Evolutionary conservation across 2,888 invertebrate species (phyloP).

Genomic region (Pollenia amentaria): DNA sequence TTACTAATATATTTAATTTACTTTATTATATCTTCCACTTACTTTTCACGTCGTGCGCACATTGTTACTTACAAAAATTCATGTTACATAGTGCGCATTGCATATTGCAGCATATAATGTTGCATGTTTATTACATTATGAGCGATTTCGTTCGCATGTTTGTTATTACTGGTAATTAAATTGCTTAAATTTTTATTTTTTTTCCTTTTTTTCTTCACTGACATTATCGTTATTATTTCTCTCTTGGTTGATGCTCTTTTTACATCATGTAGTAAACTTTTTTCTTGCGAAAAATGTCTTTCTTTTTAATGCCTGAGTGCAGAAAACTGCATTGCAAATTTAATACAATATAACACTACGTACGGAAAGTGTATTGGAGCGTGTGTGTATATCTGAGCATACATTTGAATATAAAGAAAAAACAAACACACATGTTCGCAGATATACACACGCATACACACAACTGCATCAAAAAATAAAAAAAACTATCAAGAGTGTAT

Average conservation of each 20-base stretch:
- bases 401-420: not conserved
- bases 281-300: not conserved
- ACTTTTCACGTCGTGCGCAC: constrained; percentile 5
- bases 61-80: not conserved
- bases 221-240: not conserved
- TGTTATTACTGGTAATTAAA: constrained; percentile 37
- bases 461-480: not conserved
- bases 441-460: not conserved
- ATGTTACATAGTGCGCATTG: not conserved
- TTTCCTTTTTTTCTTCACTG: not conserved
- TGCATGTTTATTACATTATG: constrained; percentile 37
- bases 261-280: no score
- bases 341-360: not conserved
- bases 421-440: not conserved
- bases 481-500: constrained; percentile 25
- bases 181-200: constrained; percentile 35
- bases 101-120: constrained; percentile 7
- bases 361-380: not conserved
- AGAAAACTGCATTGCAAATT: constrained; percentile 12
- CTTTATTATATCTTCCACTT: not conserved
- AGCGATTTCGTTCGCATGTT: not conserved
- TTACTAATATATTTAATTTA: no score
- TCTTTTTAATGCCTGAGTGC: not conserved
- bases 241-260: not conserved
- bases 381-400: not conserved